phyloP scores from a whole-genome alignment of 2,888 invertebrate species.

The Caenorhabditis japonica region DNA sequence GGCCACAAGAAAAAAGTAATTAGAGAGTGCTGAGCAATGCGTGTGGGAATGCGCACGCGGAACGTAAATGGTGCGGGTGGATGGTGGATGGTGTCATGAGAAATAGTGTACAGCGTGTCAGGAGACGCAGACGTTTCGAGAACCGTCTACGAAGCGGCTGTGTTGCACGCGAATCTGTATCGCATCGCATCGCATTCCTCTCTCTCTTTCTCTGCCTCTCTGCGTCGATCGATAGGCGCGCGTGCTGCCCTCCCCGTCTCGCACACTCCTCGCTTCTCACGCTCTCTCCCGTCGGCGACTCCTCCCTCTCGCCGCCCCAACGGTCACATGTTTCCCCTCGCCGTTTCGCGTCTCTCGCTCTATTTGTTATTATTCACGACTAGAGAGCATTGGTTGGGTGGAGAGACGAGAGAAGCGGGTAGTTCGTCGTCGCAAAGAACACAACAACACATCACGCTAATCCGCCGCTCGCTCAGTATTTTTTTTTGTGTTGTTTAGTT shows the following conservation, averaged over 20 bases:
- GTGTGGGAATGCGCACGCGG: not conserved
- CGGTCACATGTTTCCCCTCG: slow-evolving; percentile 35
- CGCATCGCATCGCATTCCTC: too few species aligned
- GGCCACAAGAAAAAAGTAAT: too few species aligned
- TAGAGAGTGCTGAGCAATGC: slow-evolving; percentile 1
- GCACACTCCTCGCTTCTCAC: slow-evolving; percentile 19
- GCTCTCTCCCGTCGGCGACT: not conserved
- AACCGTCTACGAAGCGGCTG: slow-evolving; percentile 26
- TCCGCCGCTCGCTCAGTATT: slow-evolving; percentile 30
- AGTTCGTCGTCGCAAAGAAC: slow-evolving; percentile 37
- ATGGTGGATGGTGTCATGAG: not conserved
- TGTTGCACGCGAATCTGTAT: slow-evolving; percentile 14
- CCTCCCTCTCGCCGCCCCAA: slow-evolving; percentile 8
- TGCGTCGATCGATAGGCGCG: slow-evolving; percentile 43
- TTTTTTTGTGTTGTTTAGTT: slow-evolving; percentile 23
- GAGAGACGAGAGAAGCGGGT: slow-evolving; percentile 8
- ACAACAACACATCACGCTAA: slow-evolving; percentile 41
- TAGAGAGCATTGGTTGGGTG: slow-evolving; percentile 1
- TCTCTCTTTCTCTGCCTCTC: slow-evolving; percentile 20
- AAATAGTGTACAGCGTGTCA: slow-evolving; percentile 6
- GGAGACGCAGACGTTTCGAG: slow-evolving; percentile 44
- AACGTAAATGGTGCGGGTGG: slow-evolving; percentile 27
- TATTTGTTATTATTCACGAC: slow-evolving; percentile 44
- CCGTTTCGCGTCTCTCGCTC: slow-evolving; percentile 23
- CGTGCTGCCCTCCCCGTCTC: slow-evolving; percentile 30